Evolutionary conservation across 2,888 invertebrate genomes (phyloP).

Genomic region (Copidosoma aretas): DNA sequence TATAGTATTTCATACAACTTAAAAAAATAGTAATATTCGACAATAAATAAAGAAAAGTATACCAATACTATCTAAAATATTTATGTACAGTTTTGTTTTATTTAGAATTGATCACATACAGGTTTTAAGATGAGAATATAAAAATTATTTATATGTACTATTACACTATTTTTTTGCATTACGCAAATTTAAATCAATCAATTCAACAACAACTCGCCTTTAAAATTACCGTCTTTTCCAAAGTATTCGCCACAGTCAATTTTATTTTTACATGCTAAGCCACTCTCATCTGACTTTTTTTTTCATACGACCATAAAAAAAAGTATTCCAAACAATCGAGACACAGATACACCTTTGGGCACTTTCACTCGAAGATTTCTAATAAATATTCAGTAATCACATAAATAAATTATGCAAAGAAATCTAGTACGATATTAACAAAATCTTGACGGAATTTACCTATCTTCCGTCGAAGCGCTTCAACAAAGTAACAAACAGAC

Average conservation of each 20-base stretch:
- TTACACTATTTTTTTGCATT: too few species aligned
- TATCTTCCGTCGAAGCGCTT: neutral
- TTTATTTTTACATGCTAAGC: neutral
- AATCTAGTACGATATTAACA: neutral
- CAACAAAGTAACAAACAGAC: neutral
- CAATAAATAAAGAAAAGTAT: too few species aligned
- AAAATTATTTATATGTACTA: too few species aligned
- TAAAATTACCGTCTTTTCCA: neutral
- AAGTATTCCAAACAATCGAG: neutral
- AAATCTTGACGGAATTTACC: neutral
- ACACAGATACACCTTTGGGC: neutral
- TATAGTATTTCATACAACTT: too few species aligned
- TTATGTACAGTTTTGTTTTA: too few species aligned
- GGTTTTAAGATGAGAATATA: too few species aligned
- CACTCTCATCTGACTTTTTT: too few species aligned
- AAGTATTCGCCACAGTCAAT: constrained; percentile 1
- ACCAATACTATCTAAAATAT: too few species aligned
- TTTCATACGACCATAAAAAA: neutral
- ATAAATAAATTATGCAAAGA: neutral
- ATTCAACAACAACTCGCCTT: neutral
- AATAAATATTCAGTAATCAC: neutral
- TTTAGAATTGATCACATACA: too few species aligned
- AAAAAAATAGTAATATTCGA: too few species aligned
- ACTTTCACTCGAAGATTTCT: neutral
- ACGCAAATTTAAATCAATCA: too few species aligned